Evolutionary conservation across 2,888 invertebrate species (phyloP).

Genomic region (Callimorpha dominula): DNA sequence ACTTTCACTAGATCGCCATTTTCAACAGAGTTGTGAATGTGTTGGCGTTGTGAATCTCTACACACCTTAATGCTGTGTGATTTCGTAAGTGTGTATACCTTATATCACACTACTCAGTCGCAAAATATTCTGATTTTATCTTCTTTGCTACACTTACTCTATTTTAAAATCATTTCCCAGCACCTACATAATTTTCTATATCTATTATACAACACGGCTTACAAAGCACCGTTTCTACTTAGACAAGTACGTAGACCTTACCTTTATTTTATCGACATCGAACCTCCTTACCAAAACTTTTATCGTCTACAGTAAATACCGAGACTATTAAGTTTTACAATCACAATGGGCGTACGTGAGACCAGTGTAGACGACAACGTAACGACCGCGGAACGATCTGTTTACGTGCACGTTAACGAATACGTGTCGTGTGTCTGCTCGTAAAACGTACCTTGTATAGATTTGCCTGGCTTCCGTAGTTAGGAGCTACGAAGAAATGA

Average conservation of each 20-base stretch:
- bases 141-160: background rate
- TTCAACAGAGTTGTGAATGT: too few species aligned
- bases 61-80: too few species aligned
- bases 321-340: slow-evolving; percentile 54
- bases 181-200: background rate
- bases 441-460: slow-evolving; percentile 60
- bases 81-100: too few species aligned
- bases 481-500: slow-evolving; percentile 10
- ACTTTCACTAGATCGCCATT: too few species aligned
- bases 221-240: background rate
- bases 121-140: too few species aligned
- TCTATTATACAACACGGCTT: background rate
- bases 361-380: slow-evolving; percentile 39
- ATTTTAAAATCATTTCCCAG: background rate
- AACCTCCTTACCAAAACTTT: slow-evolving; percentile 32
- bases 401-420: slow-evolving; percentile 64
- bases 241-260: background rate
- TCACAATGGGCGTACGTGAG: slow-evolving; percentile 41
- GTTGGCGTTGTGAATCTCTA: too few species aligned
- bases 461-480: slow-evolving; percentile 40
- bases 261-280: slow-evolving; percentile 13
- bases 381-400: slow-evolving; percentile 59
- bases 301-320: slow-evolving; percentile 44
- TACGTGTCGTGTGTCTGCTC: slow-evolving; percentile 54
- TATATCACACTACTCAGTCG: too few species aligned